These are phyloP conservation scores for Hydriomena furcata DNA, from an alignment of 2,888 invertebrate genomes.

Conservation along the genomic window DNA sequence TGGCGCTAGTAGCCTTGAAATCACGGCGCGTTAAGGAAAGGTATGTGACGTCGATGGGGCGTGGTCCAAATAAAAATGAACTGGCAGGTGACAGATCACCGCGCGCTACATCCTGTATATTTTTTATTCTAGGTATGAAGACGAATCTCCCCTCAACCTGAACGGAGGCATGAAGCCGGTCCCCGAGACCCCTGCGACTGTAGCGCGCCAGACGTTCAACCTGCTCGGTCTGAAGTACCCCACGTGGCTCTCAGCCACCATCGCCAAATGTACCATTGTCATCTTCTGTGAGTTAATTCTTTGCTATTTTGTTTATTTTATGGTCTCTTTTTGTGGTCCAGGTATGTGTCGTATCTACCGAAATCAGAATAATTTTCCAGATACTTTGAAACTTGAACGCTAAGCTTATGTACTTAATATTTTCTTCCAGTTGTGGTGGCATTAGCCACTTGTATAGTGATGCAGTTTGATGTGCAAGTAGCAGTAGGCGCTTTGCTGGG, in stretches of 20 bases:
- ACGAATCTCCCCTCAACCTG: conserved; percentile 52
- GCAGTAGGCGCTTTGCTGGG: conserved; percentile 75
- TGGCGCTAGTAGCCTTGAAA: too few species aligned
- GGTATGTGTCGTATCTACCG: too few species aligned
- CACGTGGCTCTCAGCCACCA: conserved; percentile 84
- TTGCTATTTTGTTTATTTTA: background rate
- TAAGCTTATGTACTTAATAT: too few species aligned
- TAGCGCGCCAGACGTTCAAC: conserved; percentile 86
- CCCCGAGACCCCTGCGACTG: conserved; percentile 56
- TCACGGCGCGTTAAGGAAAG: too few species aligned
- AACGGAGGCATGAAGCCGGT: conserved; percentile 55
- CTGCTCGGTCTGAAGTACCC: conserved; percentile 88
- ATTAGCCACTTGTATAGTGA: conserved; percentile 76
- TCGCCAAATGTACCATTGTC: conserved; percentile 84
- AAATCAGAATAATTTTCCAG: too few species aligned
- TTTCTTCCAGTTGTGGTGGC: conserved; percentile 82
- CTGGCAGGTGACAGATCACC: too few species aligned
- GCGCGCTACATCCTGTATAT: too few species aligned
- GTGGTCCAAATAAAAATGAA: too few species aligned
- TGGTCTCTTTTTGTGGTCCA: background rate
- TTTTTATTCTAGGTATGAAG: conserved; percentile 60
- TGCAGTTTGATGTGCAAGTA: conserved; percentile 67
- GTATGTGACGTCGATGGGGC: too few species aligned
- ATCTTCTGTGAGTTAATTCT: conserved; percentile 60
- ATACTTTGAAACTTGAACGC: too few species aligned